A percentile compares a stretch with the other conserved stretches of the same genome.
Evolutionary conservation across 1,140 invertebrate genomes (phyloP).

Genomic region (Cyphomyrmex costatus): DNA sequence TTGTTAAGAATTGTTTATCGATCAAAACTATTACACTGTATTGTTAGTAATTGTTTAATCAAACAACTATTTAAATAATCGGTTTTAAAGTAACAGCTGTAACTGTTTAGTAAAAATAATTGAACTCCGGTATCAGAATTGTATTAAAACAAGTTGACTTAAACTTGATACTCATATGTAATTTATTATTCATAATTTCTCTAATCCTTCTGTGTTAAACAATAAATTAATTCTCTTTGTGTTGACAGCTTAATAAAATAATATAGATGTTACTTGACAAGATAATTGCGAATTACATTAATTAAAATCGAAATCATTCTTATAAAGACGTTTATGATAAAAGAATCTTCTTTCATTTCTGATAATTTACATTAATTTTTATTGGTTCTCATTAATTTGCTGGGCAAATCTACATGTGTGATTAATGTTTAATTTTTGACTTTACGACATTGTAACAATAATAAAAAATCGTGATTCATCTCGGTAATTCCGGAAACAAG

Average conservation of each 20-base stretch:
- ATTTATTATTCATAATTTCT: neutral
- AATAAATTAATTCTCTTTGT: neutral
- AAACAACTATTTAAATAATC: no score
- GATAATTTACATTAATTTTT: neutral
- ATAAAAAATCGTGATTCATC: conserved; percentile 27
- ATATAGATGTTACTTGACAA: neutral
- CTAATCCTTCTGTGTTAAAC: neutral
- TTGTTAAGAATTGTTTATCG: no score
- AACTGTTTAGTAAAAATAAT: no score
- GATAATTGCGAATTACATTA: neutral
- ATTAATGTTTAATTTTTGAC: neutral
- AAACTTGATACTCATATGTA: neutral
- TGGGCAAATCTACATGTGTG: neutral
- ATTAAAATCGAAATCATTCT: neutral
- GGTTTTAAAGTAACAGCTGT: no score
- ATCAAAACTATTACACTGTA: no score
- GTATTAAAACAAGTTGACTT: neutral
- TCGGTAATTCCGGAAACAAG: conserved; percentile 44
- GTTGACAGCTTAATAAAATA: neutral
- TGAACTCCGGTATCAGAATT: neutral
- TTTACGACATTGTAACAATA: neutral
- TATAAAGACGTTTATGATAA: neutral
- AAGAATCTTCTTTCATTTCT: conserved; percentile 1
- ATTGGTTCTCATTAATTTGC: neutral
- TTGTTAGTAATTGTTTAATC: no score